Evolutionary conservation across 2,113 vertebrate species (phyloP).

Genomic region (Pituophis catenifer): DNA sequence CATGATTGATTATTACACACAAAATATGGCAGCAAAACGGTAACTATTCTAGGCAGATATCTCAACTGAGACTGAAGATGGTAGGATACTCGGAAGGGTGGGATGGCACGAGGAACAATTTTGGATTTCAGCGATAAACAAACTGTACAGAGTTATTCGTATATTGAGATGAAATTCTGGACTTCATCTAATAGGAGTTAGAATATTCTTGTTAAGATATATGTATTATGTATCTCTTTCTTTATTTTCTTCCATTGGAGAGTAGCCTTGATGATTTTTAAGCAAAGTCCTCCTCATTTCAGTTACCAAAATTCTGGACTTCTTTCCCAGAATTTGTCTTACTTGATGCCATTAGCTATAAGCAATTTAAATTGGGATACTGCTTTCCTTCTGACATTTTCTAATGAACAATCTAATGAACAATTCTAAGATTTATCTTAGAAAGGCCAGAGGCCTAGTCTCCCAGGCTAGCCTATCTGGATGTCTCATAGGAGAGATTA

Average conservation of each 20-base stretch:
- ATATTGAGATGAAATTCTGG: neutral
- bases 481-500: too few species aligned
- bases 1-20: neutral
- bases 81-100: neutral
- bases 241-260: neutral
- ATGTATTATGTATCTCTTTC: neutral
- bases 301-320: neutral
- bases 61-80: neutral
- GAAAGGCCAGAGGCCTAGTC: neutral
- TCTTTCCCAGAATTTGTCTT: neutral
- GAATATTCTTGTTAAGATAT: neutral
- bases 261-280: neutral
- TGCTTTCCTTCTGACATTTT: neutral
- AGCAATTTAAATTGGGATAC: neutral
- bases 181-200: neutral
- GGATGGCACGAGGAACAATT: neutral
- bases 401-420: neutral
- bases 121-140: neutral
- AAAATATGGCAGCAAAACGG: neutral
- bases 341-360: neutral
- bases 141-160: too few species aligned
- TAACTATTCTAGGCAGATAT: neutral
- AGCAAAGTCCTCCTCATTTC: neutral
- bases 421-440: neutral
- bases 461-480: neutral